A percentile compares a stretch with the other conserved stretches of the same genome.
phyloP scores from a whole-genome alignment of 1,140 invertebrate species.

The Riptortus pedestris region DNA sequence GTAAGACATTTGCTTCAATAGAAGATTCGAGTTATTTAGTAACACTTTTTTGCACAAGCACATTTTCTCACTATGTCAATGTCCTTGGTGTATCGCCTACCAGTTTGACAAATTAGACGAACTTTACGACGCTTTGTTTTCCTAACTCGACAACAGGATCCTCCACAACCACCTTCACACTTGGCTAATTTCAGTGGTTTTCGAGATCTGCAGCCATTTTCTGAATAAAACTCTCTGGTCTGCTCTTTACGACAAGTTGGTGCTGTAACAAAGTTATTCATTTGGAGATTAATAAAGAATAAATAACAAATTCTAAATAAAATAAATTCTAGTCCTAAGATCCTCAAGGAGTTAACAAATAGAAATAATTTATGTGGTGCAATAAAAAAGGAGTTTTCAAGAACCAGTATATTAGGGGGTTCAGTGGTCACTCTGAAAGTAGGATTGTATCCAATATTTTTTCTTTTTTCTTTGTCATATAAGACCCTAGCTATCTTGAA shows the following conservation, averaged over 20 bases:
- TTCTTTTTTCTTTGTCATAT: no score
- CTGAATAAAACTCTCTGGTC: conserved; percentile 77
- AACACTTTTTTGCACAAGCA: conserved; percentile 73
- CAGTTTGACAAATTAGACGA: conserved; percentile 82
- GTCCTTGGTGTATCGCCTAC: conserved; percentile 85
- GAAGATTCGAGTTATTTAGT: conserved; percentile 40
- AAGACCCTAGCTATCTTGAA: no score
- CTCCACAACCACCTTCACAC: conserved; percentile 61
- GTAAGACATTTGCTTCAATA: conserved; percentile 12
- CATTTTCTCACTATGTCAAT: conserved; percentile 93
- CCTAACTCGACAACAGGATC: conserved; percentile 73
- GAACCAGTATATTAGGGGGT: no score
- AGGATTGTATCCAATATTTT: no score
- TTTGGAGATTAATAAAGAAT: not conserved
- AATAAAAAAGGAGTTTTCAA: no score
- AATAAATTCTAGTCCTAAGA: not conserved
- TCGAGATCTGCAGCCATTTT: conserved; percentile 76
- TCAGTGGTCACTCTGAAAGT: no score
- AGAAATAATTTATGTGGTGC: not conserved
- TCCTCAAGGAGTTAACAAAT: not conserved
- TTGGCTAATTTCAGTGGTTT: conserved; percentile 81
- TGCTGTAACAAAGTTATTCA: conserved; percentile 38
- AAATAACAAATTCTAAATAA: not conserved
- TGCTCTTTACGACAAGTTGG: conserved; percentile 80
- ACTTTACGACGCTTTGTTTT: conserved; percentile 88